Evolutionary conservation across 2,888 invertebrate genomes (phyloP).

Genomic region (Dysmachus trigonus): DNA sequence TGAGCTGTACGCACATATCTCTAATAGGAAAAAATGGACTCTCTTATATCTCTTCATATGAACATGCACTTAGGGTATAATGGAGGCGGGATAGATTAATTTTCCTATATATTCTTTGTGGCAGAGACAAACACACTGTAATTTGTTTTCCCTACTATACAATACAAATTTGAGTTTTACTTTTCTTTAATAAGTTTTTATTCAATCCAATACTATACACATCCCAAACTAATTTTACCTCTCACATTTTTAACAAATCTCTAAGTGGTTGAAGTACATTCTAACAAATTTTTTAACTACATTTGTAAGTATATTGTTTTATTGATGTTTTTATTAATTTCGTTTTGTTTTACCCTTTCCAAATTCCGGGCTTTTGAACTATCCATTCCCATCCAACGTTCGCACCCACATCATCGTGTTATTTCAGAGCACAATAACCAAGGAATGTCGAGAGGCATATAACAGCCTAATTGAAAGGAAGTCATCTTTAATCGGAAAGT

Average conservation of each 20-base stretch:
- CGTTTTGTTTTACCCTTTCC: slow-evolving; percentile 48
- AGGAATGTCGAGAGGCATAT: slow-evolving; percentile 92
- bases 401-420: slow-evolving; percentile 45
- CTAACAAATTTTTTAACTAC: slow-evolving; percentile 5
- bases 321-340: slow-evolving; percentile 40
- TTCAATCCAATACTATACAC: not conserved
- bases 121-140: not conserved
- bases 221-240: not conserved
- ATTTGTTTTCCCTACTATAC: not conserved
- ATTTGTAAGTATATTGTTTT: slow-evolving; percentile 34
- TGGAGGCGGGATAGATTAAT: not conserved
- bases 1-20: not conserved
- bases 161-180: not conserved
- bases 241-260: not conserved
- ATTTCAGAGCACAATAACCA: slow-evolving; percentile 81
- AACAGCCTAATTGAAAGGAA: slow-evolving; percentile 88
- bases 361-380: slow-evolving; percentile 44
- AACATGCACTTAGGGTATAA: not conserved
- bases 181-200: not conserved
- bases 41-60: not conserved
- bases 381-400: slow-evolving; percentile 45
- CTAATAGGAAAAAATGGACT: not conserved
- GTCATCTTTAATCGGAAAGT: slow-evolving; percentile 57
- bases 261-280: slow-evolving; percentile 4
- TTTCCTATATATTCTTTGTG: not conserved